Evolutionary conservation across 2,797 vertebrate species (phyloP).

Genomic region (Hydrolagus colliei): DNA sequence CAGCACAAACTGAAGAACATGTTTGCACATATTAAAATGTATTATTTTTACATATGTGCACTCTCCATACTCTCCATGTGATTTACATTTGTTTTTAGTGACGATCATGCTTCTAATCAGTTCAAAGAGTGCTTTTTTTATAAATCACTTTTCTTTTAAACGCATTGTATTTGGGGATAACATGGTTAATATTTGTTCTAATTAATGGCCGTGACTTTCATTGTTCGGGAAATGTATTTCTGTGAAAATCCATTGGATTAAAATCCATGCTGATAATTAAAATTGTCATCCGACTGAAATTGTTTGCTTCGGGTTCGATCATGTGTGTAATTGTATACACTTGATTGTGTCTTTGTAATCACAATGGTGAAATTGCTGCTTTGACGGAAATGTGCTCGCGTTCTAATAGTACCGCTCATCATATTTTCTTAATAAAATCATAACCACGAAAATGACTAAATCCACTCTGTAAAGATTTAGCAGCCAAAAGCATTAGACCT

Average conservation of each 20-base stretch:
- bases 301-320: constrained; percentile 6
- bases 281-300: not conserved
- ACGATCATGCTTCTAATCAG: not conserved
- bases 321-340: not conserved
- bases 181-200: not conserved
- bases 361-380: too few species aligned
- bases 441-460: not conserved
- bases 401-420: not conserved
- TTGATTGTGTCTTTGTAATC: constrained; percentile 9
- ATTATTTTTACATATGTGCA: too few species aligned
- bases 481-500: not conserved
- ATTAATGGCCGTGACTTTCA: not conserved
- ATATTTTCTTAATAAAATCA: not conserved
- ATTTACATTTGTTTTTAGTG: not conserved
- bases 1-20: too few species aligned
- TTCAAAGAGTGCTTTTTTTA: not conserved
- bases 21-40: too few species aligned
- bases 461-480: too few species aligned
- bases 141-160: not conserved
- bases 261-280: constrained; percentile 22
- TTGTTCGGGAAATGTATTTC: not conserved
- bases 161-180: not conserved
- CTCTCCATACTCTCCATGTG: too few species aligned
- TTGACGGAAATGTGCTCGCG: not conserved
- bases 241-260: not conserved